Evolutionary conservation across 2,888 invertebrate genomes (phyloP), one percentile per base, ranked within the genome.

Genomic region (Meganola albula): DNA sequence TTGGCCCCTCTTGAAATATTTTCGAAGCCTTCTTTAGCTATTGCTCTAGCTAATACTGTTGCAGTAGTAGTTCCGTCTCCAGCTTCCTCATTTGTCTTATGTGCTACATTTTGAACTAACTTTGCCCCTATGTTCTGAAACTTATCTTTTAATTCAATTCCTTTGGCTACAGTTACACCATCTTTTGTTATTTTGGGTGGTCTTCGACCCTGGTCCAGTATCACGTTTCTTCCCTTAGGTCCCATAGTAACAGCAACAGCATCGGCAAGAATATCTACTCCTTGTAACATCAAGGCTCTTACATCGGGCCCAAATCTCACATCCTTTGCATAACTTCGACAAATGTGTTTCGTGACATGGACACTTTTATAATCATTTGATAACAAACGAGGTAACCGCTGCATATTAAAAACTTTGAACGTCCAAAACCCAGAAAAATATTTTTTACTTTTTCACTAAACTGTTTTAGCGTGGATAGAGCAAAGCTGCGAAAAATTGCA

Each of bases 101-200:
- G 97, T n/a, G 99, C 99, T 31, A 99, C 99, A 84, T 99, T 98
- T 84, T 98, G 98, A 2, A 99, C 98, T 27, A 99, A 85, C 69
- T 93, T 96, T 6, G 99, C 99, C 34, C 99, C 99, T 71, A 99
- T 94, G 70, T 99, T 99, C 85, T 99, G 97, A 82, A 97, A 98
- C 83, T 97, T 99, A 77, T 99, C 97, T 79, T 96, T 95, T 16
- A 99, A 87, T 72, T 99, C 99, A 51, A 99, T 93, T 21, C 96
- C 93, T 85, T 99, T 99, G 10, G 99, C 99, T 7, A 99, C 99
- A 0, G 99, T 99, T 0, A 99, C 99, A 43, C 99, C 99, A 76
- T 99, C 99, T 85, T 99, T 99, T n/a, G 99, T 99, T 61, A 99
- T 99, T 88, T 99, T 99, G 4, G 99, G 99, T 34, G 97, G 95